These are phyloP conservation scores for Stictonetta naevosa DNA, from an alignment of 2,113 vertebrate species.

Conservation along the genomic window DNA sequence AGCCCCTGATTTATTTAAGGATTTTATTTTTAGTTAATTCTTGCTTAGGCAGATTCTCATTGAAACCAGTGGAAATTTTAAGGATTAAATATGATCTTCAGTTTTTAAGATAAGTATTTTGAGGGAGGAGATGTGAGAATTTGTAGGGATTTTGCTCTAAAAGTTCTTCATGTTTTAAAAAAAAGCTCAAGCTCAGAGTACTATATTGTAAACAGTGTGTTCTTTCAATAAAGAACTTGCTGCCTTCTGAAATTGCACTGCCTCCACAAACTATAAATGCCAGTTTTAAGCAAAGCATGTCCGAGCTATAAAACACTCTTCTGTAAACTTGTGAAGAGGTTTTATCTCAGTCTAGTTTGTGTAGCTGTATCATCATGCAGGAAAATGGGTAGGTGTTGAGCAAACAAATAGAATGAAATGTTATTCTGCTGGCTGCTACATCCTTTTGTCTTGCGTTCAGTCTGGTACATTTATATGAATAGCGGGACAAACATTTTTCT, in stretches of 20 bases:
- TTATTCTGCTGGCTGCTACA: not conserved
- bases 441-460: not conserved
- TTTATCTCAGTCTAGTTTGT: conserved; percentile 34
- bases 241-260: not conserved
- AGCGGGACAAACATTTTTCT: conserved; percentile 22
- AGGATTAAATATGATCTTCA: not conserved
- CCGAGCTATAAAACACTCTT: conserved; percentile 26
- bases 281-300: conserved; percentile 23
- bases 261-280: conserved; percentile 45
- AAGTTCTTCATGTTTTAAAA: not conserved
- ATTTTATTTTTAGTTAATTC: not conserved
- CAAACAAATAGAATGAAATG: not conserved
- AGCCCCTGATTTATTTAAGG: not conserved
- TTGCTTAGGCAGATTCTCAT: not conserved
- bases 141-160: not conserved
- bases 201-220: not conserved
- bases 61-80: not conserved
- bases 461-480: conserved; percentile 24
- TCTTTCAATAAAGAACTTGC: not conserved
- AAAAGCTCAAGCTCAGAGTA: not conserved
- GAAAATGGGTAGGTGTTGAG: not conserved
- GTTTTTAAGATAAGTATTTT: not conserved
- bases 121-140: not conserved
- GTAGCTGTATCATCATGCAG: not conserved
- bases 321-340: conserved; percentile 12